These are phyloP conservation scores for Sinohyriopsis cumingii DNA, from an alignment of 2,888 invertebrate species.

Conservation along the genomic window DNA sequence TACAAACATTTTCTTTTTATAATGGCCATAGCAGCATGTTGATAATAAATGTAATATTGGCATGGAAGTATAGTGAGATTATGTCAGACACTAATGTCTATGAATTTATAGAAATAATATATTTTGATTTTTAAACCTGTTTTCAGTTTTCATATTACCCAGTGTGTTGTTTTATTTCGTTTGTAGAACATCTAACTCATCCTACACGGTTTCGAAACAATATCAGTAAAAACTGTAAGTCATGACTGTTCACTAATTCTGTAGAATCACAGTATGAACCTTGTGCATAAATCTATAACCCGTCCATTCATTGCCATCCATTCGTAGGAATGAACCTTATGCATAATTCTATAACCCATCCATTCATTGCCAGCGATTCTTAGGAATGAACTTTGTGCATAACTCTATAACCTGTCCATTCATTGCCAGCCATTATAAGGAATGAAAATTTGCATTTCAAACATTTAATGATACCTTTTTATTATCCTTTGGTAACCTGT, in stretches of 20 bases:
- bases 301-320: background rate
- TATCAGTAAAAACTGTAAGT: constrained; percentile 10
- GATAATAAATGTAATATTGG: background rate
- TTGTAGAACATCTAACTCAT: constrained; percentile 37
- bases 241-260: background rate
- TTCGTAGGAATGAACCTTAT: background rate
- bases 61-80: background rate
- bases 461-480: too few species aligned
- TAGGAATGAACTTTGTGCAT: background rate
- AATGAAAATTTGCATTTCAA: background rate
- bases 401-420: background rate
- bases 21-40: too few species aligned
- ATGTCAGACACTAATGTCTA: background rate
- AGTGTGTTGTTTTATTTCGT: too few species aligned
- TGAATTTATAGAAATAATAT: too few species aligned
- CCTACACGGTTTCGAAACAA: constrained; percentile 40
- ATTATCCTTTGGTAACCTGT: too few species aligned
- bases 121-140: too few species aligned
- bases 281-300: background rate
- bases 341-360: background rate
- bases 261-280: background rate
- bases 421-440: background rate
- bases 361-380: background rate
- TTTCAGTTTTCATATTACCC: too few species aligned
- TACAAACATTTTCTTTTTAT: too few species aligned